Evolutionary conservation across 2,113 vertebrate species (phyloP), one percentile per base, ranked within the genome.

Genomic region (Verasper variegatus): DNA sequence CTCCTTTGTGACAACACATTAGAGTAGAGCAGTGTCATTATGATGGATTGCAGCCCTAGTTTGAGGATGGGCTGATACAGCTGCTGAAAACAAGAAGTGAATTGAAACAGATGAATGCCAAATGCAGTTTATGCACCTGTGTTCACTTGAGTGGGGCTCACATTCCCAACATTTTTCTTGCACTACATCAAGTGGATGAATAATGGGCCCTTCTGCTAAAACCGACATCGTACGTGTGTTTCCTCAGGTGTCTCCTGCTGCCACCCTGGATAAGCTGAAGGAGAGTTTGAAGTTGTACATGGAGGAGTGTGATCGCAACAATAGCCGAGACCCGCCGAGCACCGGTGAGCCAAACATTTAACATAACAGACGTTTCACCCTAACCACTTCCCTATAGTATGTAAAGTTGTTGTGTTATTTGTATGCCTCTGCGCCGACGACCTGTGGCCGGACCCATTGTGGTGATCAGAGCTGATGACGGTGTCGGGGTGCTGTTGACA

Each of bases 251-350:
- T 93, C 91, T 61, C 82, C 90, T 18, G 86, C 91, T 68, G 70
- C 70, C 55, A 78, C 76, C 52, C 76, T 94, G 88, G 91, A 94
- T 69, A 88, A 88, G 66, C 69, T 95, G 74, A 79, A 88, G 72
- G 88, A 90, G 74, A 90, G 42, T 45, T 95, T 94, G 94, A 78
- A 74, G 52, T 59, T 68, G 61, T 95, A 95, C 78, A 90, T 68
- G 78, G 86, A 92, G 37, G 91, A 95, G 76, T 95, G 95, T 56
- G 67, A 78, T 18, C 82, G 10, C 42, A 95, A 95, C 82, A 93
- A 91, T 74, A 94, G 88, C 76, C 81, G 27, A 49, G 87, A 91
- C 21, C 84, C 87, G 0, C 87, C 72, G 5, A 87, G 85, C 72
- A 72, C 68, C 0, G 92, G 95, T 95, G 78, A 91, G 92, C 12